These are phyloP conservation scores for Sminthopsis crassicaudata DNA, from an alignment of 2,113 vertebrate genomes.

Conservation along the genomic window DNA sequence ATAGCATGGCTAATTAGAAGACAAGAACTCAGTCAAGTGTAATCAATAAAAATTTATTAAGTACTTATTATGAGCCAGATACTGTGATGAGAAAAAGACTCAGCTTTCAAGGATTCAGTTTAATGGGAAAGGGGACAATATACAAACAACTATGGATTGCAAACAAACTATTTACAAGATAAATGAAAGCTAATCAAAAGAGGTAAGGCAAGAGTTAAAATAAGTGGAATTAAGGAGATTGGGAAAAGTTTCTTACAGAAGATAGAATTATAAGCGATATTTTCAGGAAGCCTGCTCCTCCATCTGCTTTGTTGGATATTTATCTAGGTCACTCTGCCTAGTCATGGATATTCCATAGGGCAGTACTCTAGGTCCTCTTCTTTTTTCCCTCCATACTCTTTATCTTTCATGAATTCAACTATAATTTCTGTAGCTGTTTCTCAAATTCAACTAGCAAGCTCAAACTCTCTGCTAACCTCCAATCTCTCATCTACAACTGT, in stretches of 20 bases:
- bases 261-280: background rate
- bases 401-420: background rate
- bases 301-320: background rate
- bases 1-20: background rate
- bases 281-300: background rate
- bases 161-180: background rate
- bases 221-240: background rate
- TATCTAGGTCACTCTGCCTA: background rate
- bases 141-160: background rate
- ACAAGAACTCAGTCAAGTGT: background rate
- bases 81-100: background rate
- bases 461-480: background rate
- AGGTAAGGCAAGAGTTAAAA: background rate
- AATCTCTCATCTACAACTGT: background rate
- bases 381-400: background rate
- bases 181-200: background rate
- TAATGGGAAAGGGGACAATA: background rate
- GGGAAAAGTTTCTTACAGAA: background rate
- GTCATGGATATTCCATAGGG: background rate
- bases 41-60: background rate
- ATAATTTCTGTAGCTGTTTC: background rate
- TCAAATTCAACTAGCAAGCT: background rate
- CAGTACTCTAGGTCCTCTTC: background rate
- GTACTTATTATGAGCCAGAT: background rate
- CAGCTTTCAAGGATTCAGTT: background rate